Evolutionary conservation across 2,888 invertebrate species (phyloP), one percentile per base, ranked within the genome.

Genomic region (Oligia latruncula): DNA sequence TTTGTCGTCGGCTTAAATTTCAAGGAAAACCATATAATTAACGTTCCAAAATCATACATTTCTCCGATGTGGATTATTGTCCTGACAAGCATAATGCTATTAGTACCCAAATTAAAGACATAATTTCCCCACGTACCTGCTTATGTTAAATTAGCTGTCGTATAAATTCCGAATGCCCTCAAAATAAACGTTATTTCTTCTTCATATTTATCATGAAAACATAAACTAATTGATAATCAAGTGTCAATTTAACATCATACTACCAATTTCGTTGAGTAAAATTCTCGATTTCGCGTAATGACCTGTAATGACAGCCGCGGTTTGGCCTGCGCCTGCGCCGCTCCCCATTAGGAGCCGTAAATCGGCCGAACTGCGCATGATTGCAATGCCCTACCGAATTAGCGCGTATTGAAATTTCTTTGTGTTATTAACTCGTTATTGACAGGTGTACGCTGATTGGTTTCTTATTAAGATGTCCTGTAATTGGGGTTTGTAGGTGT

Each of bases 311-410:
- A 89, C 82, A 87, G 87, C 72, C 78, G 78, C 60, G 68, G 79
- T 78, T 75, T 49, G 67, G 58, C 15, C 43, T 75, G 82, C 78
- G 85, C 73, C 11, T 46, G 83, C 85, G 82, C 83, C 60, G 80
- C 66, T 73, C 64, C 64, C 85, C 68, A 89, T 89, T 90, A 90
- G 80, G 17, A 72, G 79, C 83, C 66, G 82, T 88, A 89, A 90
- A 89, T 82, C 81, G 79, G 65, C 23, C 66, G 81, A 82, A 88
- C 81, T 87, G 80, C 77, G 60, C 82, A 81, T 80, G 88, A 89
- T 87, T 87, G 79, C 74, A 74, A 77, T 81, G 78, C 17, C 65
- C 29, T 67, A n/a, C 71, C 64, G 65, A 87, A 87, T 85, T 82
- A 80, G 80, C 71, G 70, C 71, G 71, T 82, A 85, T 82, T 87